Evolutionary conservation across 1,140 invertebrate species (phyloP), one percentile per base, ranked within the genome.

Genomic region (Dermatophagoides farinae): DNA sequence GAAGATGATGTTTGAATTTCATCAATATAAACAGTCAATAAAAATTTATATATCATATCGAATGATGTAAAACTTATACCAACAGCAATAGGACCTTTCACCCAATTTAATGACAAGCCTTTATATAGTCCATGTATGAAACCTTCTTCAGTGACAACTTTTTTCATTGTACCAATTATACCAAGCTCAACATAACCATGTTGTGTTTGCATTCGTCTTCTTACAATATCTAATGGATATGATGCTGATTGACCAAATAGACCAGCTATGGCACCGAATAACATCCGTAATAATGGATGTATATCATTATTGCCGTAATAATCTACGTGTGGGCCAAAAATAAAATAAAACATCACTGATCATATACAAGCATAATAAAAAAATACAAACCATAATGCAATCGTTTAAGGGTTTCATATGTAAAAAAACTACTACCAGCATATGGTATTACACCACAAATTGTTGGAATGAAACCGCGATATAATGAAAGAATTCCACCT

Each of bases 71-170:
- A 99, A 71, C 89, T 95, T 63, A 97, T 90, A 44, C 93, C 92
- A n/a, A 93, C 91, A 2, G 92, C 88, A 49, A 97, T 87, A 0
- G 95, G 95, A 6, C 95, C 95, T 75, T 99, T 98, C 2, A 98
- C 83, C 89, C 91, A 98, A 75, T 98, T 98, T 87, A 99, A 92
- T 65, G 86, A 92, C 0, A 98, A 77, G 0, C 93, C 95, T 76
- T 99, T 99, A 76, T 89, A 99, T 68, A 97, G 84, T 0, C 92
- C 93, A 63, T 80, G 77, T 70, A 80, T 81, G 22, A 91, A 71
- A 25, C 95, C 92, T 75, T 96, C 91, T 65, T 83, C 79, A 58
- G 82, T 85, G 60, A 69, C 53, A 52, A 73, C 60, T 44, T 61
- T 62, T 52, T n/a, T 62, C 16, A 67, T 51, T 14, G 67, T 68